Evolutionary conservation across 2,113 vertebrate genomes (phyloP), one percentile per base, ranked within the genome.

Genomic region (Paramisgurnus dabryanus): DNA sequence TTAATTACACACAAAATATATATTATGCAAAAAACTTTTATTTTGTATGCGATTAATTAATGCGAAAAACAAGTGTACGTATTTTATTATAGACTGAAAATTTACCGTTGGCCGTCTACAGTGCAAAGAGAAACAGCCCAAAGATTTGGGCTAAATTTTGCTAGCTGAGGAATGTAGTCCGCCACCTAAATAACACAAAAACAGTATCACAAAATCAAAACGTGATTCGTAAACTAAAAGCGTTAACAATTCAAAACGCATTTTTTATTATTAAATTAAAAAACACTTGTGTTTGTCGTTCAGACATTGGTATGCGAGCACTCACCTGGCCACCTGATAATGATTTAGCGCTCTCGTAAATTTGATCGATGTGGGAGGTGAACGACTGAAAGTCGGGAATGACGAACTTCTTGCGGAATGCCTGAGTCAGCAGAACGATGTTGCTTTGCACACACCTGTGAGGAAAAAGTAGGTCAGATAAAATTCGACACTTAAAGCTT

Each of bases 401-500:
- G 82, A 99, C 97, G 83, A 99, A 99, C 91, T 99, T 99, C 91
- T 98, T 96, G 85, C 98, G 93, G 90, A 99, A 99, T 67, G 97
- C 98, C 92, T 99, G 98, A 43, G 98, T 99, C 81, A 99, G 94
- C 89, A 99, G 91, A 40, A 99, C 97, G 57, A 99, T 99, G 92
- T 99, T 99, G 92, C 96, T 98, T 85, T 98, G 97, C 81, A 99
- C 97, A 88, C 98, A 99, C 89, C 98, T 99, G 3, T 64, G 27
- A 49, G 5, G 76, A 47, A 79, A 22, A 57, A 27, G 11, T 47
- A 60, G 9, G 18, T 61, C 4, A 61, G n/a, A 58, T 17, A 58
- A 58, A 18, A 7, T 7, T 58, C 6, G n/a, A 58, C 55, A 57
- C 55, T n/a, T 17, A 57, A 57, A n/a, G n/a, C 55, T 58, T n/a